Evolutionary conservation across 2,797 vertebrate genomes (phyloP).

Genomic region (Serranus cabrilla): DNA sequence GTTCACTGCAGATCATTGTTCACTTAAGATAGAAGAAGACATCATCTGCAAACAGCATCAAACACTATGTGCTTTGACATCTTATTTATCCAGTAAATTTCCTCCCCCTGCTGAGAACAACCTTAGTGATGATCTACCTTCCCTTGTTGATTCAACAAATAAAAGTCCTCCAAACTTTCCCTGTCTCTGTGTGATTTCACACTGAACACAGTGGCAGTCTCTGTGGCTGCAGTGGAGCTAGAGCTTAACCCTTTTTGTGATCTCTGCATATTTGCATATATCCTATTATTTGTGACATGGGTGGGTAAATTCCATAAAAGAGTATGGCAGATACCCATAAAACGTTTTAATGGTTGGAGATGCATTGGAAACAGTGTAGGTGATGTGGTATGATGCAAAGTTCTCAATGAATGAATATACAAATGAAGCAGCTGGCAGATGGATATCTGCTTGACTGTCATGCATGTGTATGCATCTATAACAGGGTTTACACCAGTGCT

Average conservation of each 20-base stretch:
- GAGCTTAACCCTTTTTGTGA: neutral
- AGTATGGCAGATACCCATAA: neutral
- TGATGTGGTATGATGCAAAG: conserved; percentile 1
- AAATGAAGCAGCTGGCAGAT: neutral
- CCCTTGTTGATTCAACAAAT: conserved; percentile 1
- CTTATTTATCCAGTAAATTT: neutral
- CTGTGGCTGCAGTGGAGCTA: neutral
- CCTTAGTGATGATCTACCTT: neutral
- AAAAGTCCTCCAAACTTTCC: neutral
- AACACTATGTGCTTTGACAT: neutral
- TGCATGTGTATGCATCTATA: no score
- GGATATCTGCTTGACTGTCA: no score
- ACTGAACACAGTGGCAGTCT: neutral
- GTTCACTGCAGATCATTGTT: neutral
- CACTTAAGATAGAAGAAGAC: neutral
- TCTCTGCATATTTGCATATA: neutral
- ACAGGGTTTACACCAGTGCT: no score
- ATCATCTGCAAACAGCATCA: neutral
- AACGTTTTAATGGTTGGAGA: neutral
- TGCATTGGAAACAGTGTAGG: neutral
- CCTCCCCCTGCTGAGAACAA: neutral
- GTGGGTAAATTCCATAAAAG: neutral
- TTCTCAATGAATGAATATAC: neutral
- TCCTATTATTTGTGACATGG: neutral
- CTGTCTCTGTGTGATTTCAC: neutral